A percentile compares a stretch with the other conserved stretches of the same genome.
phyloP scores from a whole-genome alignment of 92 coral and sea anemone species.

The Blastomussa wellsi region DNA sequence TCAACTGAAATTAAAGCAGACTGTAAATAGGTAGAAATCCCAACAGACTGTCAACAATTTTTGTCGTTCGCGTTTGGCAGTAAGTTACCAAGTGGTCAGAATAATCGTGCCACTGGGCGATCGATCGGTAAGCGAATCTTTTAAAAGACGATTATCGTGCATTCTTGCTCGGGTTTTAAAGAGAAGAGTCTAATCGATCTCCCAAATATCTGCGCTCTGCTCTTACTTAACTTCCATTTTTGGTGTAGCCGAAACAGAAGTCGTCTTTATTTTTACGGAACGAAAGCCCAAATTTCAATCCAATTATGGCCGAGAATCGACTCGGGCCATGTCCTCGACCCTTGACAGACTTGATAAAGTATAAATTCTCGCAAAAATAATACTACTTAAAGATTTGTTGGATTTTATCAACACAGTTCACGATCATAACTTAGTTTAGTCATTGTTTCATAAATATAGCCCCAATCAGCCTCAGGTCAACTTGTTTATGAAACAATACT shows the following conservation, averaged over 20 bases:
- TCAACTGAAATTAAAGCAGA: not conserved
- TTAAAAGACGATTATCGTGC: not conserved
- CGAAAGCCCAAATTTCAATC: not conserved
- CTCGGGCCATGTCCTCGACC: not conserved
- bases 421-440: too few species aligned
- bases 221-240: too few species aligned
- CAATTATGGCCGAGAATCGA: not conserved
- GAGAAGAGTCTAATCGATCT: not conserved
- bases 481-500: too few species aligned
- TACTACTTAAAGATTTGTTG: not conserved
- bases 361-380: not conserved
- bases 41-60: not conserved
- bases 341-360: not conserved
- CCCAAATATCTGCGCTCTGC: not conserved
- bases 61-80: not conserved
- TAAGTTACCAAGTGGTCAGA: not conserved
- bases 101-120: too few species aligned
- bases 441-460: too few species aligned
- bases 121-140: not conserved
- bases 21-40: not conserved
- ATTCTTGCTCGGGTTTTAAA: not conserved
- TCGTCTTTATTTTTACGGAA: not conserved
- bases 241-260: not conserved
- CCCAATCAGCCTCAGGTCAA: too few species aligned
- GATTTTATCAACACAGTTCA: too few species aligned